Evolutionary conservation across 1,140 invertebrate genomes (phyloP).

Genomic region (Charaxes varanes): DNA sequence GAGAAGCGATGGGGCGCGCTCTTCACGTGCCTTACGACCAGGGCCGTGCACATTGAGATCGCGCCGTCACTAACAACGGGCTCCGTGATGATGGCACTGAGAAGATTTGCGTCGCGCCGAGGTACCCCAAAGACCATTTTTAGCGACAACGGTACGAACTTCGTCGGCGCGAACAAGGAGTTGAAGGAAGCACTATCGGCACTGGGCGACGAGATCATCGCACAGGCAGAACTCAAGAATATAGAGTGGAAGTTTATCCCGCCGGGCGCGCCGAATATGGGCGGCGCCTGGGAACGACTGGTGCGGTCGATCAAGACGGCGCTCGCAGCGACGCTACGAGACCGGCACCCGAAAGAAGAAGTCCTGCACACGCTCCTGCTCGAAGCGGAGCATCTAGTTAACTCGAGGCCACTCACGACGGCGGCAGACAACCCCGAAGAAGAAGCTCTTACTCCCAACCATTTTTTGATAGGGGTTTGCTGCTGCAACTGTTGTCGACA

Average conservation of each 20-base stretch:
- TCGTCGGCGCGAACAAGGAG: conserved; percentile 1
- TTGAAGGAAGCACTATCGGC: conserved; percentile 7
- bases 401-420: too few species aligned
- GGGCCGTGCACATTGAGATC: conserved; percentile 26
- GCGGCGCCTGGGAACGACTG: conserved; percentile 30
- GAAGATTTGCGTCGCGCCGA: neutral
- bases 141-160: conserved; percentile 7
- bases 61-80: neutral
- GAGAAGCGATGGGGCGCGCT: conserved; percentile 29
- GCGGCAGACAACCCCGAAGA: too few species aligned
- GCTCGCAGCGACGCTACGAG: conserved; percentile 6
- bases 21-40: conserved; percentile 30
- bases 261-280: conserved; percentile 26
- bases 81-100: neutral
- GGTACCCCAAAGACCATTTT: neutral
- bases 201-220: conserved; percentile 3
- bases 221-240: neutral
- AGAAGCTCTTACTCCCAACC: too few species aligned
- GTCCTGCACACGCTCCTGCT: too few species aligned
- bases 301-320: conserved; percentile 28
- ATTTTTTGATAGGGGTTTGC: too few species aligned
- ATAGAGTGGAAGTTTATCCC: conserved; percentile 27
- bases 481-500: too few species aligned
- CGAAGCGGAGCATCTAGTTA: too few species aligned
- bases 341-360: too few species aligned